Conservation (phyloP, 1,140 invertebrate species). For the Eumeta japonica region DNA sequence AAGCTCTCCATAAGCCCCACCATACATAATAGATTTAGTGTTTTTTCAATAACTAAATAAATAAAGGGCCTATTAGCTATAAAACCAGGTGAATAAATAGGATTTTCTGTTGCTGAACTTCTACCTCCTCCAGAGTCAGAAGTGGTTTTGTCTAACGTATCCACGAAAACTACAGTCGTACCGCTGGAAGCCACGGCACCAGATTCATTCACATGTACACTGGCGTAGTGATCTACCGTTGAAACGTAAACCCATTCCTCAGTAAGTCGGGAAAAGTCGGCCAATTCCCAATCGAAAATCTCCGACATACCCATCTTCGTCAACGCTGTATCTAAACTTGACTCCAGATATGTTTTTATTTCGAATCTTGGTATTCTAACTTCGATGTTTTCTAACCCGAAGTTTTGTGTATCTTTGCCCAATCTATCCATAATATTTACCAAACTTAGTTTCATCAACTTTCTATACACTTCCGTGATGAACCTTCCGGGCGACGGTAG, state of each 20-base stretch:
- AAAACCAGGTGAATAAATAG: too few species aligned
- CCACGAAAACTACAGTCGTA: slow-evolving; percentile 49
- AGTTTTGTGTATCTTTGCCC: slow-evolving; percentile 35
- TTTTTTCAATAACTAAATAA: too few species aligned
- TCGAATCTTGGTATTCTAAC: slow-evolving; percentile 70
- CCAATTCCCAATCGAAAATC: slow-evolving; percentile 62
- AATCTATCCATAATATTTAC: slow-evolving; percentile 45
- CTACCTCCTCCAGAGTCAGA: too few species aligned
- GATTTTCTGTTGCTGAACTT: too few species aligned
- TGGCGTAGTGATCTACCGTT: slow-evolving; percentile 70
- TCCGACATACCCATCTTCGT: slow-evolving; percentile 69
- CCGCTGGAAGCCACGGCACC: slow-evolving; percentile 74
- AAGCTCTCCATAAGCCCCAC: too few species aligned
- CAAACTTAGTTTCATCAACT: slow-evolving; percentile 20
- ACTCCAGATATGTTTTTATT: slow-evolving; percentile 64
- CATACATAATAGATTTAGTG: too few species aligned
- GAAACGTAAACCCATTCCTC: slow-evolving; percentile 59
- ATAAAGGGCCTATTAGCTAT: too few species aligned
- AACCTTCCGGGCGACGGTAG: slow-evolving; percentile 28
- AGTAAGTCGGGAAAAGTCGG: slow-evolving; percentile 66
- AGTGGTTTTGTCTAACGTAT: too few species aligned
- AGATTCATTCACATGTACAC: slow-evolving; percentile 78
- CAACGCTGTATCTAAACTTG: slow-evolving; percentile 61
- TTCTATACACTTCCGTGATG: slow-evolving; percentile 27
- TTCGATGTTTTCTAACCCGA: slow-evolving; percentile 59